These are phyloP conservation scores for Lophotis ruficrista DNA, from an alignment of 2,113 vertebrate species.

Conservation along the genomic window DNA sequence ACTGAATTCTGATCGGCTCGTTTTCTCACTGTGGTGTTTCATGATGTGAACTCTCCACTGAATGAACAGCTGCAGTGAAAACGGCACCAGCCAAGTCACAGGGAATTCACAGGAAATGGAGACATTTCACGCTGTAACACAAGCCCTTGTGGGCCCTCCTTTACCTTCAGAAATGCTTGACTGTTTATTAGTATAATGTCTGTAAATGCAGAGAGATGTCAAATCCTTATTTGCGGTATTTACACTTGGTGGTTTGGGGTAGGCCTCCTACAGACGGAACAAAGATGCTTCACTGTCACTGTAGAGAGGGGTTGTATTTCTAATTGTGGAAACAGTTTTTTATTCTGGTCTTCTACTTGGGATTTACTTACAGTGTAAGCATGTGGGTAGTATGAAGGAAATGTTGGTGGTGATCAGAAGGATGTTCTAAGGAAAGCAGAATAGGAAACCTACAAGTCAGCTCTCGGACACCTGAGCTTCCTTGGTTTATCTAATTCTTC, in stretches of 20 bases:
- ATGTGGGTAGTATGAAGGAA: background rate
- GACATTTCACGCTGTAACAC: background rate
- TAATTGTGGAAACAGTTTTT: background rate
- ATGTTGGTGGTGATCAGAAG: background rate
- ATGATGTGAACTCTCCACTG: constrained; percentile 60
- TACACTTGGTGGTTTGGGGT: background rate
- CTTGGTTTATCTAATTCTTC: background rate
- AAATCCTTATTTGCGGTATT: background rate
- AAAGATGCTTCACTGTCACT: accelerated
- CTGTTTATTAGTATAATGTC: background rate
- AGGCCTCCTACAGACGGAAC: accelerated
- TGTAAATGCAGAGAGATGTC: background rate
- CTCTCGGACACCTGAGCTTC: too few species aligned
- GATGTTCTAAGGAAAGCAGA: background rate
- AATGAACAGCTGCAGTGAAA: constrained; percentile 71
- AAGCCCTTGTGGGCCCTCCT: background rate
- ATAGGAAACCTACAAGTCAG: background rate
- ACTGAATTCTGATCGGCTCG: constrained; percentile 64
- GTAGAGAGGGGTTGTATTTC: background rate
- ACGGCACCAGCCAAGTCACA: constrained; percentile 14
- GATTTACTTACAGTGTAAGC: background rate
- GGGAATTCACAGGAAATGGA: constrained; percentile 14
- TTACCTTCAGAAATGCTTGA: background rate
- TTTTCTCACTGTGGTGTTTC: constrained; percentile 45
- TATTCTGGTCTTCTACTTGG: background rate